Conservation (phyloP, 2,113 vertebrate genomes). For the Plestiodon gilberti region DNA sequence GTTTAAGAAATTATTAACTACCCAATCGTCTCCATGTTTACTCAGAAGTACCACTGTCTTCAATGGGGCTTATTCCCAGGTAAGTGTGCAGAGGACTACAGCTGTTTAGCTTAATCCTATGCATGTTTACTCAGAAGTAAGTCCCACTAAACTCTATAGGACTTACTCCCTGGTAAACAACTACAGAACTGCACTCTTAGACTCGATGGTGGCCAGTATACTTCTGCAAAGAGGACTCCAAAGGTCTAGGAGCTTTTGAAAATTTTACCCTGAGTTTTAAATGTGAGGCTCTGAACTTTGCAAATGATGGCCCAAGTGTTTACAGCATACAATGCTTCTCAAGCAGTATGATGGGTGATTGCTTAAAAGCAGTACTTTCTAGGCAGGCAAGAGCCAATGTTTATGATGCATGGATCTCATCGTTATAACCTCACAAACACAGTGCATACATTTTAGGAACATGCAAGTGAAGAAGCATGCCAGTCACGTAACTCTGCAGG, state of each 20-base stretch:
- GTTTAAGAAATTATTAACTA: not conserved
- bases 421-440: constrained; percentile 25
- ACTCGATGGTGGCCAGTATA: not conserved
- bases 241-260: not conserved
- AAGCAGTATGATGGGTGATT: not conserved
- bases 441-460: constrained; percentile 33
- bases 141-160: not conserved
- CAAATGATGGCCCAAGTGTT: constrained; percentile 17
- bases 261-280: constrained; percentile 21
- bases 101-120: not conserved
- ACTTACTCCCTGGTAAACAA: not conserved
- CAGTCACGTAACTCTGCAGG: constrained; percentile 42
- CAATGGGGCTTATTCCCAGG: not conserved
- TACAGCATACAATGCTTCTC: not conserved
- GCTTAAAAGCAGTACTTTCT: constrained; percentile 30
- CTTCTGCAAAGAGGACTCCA: not conserved
- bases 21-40: not conserved
- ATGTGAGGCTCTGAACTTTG: not conserved
- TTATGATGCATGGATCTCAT: constrained; percentile 33
- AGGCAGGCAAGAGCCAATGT: not conserved
- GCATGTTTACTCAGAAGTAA: not conserved
- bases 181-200: not conserved
- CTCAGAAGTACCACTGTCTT: not conserved
- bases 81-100: not conserved
- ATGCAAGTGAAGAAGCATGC: constrained; percentile 67